Evolutionary conservation across 2,113 vertebrate genomes (phyloP).

Genomic region (Fregetta grallaria): DNA sequence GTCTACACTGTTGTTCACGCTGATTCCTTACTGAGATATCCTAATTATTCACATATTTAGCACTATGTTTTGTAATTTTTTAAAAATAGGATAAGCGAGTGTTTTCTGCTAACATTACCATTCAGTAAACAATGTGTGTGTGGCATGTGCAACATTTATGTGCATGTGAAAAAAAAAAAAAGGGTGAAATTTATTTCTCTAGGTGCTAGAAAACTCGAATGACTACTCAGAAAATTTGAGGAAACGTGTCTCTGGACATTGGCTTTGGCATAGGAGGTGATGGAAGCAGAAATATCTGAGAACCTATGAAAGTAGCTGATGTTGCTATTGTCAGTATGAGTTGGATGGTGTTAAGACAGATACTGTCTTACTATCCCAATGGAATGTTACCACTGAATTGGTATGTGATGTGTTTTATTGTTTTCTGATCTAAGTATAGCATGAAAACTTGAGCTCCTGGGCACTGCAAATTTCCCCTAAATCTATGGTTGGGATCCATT

Average conservation of each 20-base stretch:
- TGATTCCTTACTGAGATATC: background rate
- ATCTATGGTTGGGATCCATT: background rate
- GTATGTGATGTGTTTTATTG: background rate
- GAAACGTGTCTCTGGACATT: background rate
- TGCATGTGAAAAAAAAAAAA: background rate
- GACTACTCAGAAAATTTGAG: background rate
- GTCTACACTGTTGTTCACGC: background rate
- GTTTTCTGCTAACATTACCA: background rate
- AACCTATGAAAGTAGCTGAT: background rate
- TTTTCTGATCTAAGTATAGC: background rate
- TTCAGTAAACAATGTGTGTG: background rate
- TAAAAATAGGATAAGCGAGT: background rate
- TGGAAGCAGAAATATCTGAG: background rate
- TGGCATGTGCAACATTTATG: background rate
- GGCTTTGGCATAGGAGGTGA: background rate
- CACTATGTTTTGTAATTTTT: background rate
- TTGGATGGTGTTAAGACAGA: background rate
- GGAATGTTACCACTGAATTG: background rate
- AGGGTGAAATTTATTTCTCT: background rate
- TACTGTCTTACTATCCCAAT: background rate
- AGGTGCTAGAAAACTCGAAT: background rate
- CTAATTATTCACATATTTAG: background rate
- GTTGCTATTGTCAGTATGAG: background rate
- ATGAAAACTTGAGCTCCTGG: background rate
- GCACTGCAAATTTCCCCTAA: background rate